Conservation (phyloP, 2,113 vertebrate species). For the Suncus etruscus region DNA sequence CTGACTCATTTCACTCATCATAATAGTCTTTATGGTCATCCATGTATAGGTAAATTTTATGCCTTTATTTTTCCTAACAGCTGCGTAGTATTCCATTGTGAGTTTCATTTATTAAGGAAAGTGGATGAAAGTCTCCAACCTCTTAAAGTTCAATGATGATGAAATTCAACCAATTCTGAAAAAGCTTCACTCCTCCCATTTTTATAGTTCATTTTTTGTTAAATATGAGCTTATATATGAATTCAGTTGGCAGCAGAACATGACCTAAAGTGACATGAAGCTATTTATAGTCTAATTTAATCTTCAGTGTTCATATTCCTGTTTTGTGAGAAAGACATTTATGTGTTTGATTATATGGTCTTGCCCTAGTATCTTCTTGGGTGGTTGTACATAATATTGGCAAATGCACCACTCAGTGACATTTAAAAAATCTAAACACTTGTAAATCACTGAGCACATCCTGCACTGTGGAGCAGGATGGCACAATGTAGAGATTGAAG, state of each 20-base stretch:
- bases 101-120: not conserved
- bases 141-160: not conserved
- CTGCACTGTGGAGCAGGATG: not conserved
- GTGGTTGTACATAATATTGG: not conserved
- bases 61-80: too few relatives aligned
- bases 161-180: slow-evolving; percentile 43
- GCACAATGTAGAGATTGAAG: not conserved
- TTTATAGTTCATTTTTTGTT: not conserved
- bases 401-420: not conserved
- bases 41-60: too few relatives aligned
- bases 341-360: slow-evolving; percentile 14
- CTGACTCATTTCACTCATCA: too few relatives aligned
- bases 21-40: too few relatives aligned
- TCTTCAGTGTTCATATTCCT: not conserved
- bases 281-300: slow-evolving; percentile 26
- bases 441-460: not conserved
- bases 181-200: not conserved
- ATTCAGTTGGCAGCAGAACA: slow-evolving; percentile 37
- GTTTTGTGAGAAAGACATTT: slow-evolving; percentile 22
- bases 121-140: not conserved
- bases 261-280: slow-evolving; percentile 33
- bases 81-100: too few relatives aligned
- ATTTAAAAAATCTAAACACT: slow-evolving; percentile 2
- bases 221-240: slow-evolving; percentile 18
- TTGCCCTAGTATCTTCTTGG: not conserved